A percentile compares a stretch with the other conserved stretches of the same genome.
phyloP scores from a whole-genome alignment of 2,797 vertebrate species.

The Heterohyrax brucei region DNA sequence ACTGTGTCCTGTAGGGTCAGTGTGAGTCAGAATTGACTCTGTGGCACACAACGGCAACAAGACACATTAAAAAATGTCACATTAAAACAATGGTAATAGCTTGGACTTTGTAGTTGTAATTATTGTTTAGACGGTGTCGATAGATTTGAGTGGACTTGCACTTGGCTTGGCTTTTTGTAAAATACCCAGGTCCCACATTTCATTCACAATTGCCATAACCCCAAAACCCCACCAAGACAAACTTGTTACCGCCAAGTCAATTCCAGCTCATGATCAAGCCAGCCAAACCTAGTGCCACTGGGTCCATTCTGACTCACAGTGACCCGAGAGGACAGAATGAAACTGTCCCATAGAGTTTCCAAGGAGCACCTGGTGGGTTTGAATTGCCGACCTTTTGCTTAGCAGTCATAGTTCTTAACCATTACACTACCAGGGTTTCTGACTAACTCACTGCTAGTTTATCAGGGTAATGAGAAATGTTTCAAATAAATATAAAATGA shows the following conservation, averaged over 20 bases:
- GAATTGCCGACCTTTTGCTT: no score
- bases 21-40: neutral
- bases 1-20: neutral
- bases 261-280: neutral
- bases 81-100: neutral
- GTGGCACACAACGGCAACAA: neutral
- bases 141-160: constrained; percentile 16
- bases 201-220: neutral
- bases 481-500: constrained; percentile 54
- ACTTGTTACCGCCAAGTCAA: no score
- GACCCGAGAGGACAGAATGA: no score
- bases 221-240: no score
- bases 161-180: neutral
- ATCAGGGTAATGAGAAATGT: constrained; percentile 51
- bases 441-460: neutral
- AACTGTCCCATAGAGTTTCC: no score
- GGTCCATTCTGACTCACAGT: no score
- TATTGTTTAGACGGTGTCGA: neutral
- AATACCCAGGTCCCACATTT: constrained; percentile 60
- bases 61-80: neutral
- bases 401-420: no score
- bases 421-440: no score
- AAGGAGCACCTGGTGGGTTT: no score
- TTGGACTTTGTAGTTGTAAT: neutral
- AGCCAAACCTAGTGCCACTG: no score